Evolutionary conservation across 2,113 vertebrate genomes (phyloP), one percentile per base, ranked within the genome.

Genomic region (Bubo scandiacus): DNA sequence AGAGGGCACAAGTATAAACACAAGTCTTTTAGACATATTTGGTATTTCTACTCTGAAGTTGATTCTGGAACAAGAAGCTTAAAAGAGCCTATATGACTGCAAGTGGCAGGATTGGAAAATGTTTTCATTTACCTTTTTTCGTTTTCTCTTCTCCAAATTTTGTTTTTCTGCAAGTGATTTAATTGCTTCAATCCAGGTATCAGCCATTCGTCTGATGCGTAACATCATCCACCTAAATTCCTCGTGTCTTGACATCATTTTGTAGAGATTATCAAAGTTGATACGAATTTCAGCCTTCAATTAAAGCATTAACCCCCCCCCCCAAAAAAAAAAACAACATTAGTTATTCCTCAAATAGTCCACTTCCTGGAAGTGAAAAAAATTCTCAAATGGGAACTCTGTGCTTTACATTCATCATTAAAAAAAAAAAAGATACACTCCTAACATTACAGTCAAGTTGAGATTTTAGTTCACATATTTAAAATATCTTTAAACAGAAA

Each of bases 171-270:
- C 99, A 84, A 99, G 98, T 2, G 99, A 99, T 94, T 99, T 99
- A 86, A 99, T 98, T 62, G 99, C 99, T 38, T 98, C 97, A 94
- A 99, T 98, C 99, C 99, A 99, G 1, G 99, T 99, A 73, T 99
- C 98, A 20, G 99, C 99, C 99, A 99, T 99, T 67, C 99, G 98
- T 79, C 99, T 98, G 98, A 99, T 99, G 90, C 99, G 98, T 81
- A 99, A 91, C 98, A 98, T 99, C 99, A 99, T 99, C 99, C 99
- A 99, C 78, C 99, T 98, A 87, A 99, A 99, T 88, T 99, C 99
- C 97, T 99, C 99, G 2, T 99, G 98, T 72, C 98, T 98, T 5
- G 99, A 99, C 99, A 99, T 99, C 96, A 99, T 98, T 52, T 98
- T 98, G 95, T 99, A 99, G 77, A 99, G 98, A 96, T 99, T 98